Evolutionary conservation across 2,888 invertebrate genomes (phyloP), one percentile per base, ranked within the genome.

Genomic region (Metellina segmentata): DNA sequence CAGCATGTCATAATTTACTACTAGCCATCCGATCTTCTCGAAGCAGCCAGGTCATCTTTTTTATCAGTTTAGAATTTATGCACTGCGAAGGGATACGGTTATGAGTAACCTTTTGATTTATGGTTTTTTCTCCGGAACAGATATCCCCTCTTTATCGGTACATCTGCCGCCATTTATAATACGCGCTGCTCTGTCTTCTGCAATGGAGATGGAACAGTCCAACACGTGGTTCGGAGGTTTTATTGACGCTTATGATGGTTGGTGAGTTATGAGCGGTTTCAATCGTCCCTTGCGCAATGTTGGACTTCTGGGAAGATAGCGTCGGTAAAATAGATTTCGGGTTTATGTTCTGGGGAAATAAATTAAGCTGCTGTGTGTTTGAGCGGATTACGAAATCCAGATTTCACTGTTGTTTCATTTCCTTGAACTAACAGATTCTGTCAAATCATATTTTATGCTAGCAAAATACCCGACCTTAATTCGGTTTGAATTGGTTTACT

Each of bases 51-150:
- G 86, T 74, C 79, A 90, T 85, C 90, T 85, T 85, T 85, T 90
- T 90, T 86, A 81, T 89, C 89, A 77, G 82, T 53, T 83, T 71
- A 34, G 34, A 85, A 77, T 85, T 71, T 82, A 82, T 72, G 82
- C 82, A 34, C 81, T 71, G n/a, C 20, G 69, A 34, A 82, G 79
- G 72, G 74, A 87, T 78, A 20, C 51, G 34, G 70, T 86, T 86
- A 86, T 91, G 91, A 91, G 85, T 91, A 91, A 91, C 85, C 91
- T 87, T 75, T 78, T 87, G 91, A 91, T 91, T 87, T 91, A 91
- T 91, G 82, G 82, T 49, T 82, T 85, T 91, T 91, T 87, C 82
- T 77, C 19, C 61, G 49, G 53, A 81, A 78, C 87, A 91, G 91
- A 91, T 87, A 87, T 75, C 81, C 53, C 19, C 51, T 49, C 34